Evolutionary conservation across 2,113 vertebrate species (phyloP).

Genomic region (Cinclus cinclus): DNA sequence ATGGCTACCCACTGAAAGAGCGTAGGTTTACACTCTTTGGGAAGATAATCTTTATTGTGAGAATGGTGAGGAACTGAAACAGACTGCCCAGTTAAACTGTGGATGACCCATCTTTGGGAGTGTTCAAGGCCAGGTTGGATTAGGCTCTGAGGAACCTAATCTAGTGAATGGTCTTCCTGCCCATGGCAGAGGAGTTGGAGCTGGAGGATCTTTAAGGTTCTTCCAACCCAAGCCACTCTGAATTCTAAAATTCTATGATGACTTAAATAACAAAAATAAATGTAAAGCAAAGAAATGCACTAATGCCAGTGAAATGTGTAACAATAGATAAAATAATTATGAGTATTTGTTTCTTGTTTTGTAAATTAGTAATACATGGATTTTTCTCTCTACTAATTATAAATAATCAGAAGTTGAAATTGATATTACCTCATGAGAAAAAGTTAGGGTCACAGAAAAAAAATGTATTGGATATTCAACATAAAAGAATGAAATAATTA

Average conservation of each 20-base stretch:
- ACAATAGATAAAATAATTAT: background rate
- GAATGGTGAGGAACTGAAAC: background rate
- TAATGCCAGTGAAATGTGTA: background rate
- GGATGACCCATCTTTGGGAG: background rate
- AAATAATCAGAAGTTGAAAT: background rate
- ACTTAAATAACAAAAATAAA: background rate
- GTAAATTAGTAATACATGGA: background rate
- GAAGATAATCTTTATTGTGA: background rate
- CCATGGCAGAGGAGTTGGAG: background rate
- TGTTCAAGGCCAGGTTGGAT: background rate
- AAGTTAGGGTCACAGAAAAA: background rate
- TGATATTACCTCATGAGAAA: background rate
- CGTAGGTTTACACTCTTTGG: background rate
- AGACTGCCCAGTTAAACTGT: background rate
- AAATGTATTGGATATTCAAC: background rate
- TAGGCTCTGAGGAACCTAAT: background rate
- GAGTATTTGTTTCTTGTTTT: background rate
- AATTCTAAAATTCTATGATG: background rate
- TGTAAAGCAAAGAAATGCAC: background rate
- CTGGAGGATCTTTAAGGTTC: background rate
- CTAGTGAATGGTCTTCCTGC: background rate
- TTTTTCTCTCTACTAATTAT: background rate
- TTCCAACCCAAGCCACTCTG: background rate
- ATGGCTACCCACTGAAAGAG: background rate
- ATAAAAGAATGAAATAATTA: background rate